Base-by-base conservation (phyloP, 64 coral and sea anemone species). In the Catalaphyllia jardinei region DNA sequence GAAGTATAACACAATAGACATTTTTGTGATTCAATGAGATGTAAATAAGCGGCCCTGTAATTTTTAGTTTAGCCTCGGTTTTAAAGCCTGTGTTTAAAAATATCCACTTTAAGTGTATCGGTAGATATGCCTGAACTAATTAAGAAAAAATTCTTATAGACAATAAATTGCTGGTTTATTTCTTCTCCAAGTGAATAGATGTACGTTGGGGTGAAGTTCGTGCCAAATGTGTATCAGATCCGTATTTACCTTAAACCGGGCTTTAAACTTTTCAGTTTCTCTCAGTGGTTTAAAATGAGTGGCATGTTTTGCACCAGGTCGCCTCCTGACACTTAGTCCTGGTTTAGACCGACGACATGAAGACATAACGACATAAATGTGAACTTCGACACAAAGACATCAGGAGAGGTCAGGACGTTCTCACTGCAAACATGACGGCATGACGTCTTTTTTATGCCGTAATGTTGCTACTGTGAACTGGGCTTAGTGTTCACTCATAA, bases 81-180 rank as follows among this genome's bases (percentile, higher is more conserved):
- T 35, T 35, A 35, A 74, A 75, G 51, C 86, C 86, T 33, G 86
- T 15, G 63, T n/a, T n/a, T n/a, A n/a, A 88, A 27, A 60, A 88
- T 88, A 57, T 88, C 73, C 15, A 72, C 71, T 6, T 88, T 19
- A 31, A 30, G 18, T 29, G 60, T 31, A 60, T 50, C 74, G 13
- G 25, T 17, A 22, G 18, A 54, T 28, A 75, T 14, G 29, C 30
- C 62, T 88, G 74, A 27, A 20, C 74, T 78, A 17, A 78, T 49
- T 24, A 79, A 79, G 15, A 60, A 79, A 59, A 79, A 89, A 35
- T 17, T 80, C 62, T n/a, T 67, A 62, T 78, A 60, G 10, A 49
- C 86, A 88, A 3, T 76, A 72, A 75, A 88, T 88, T 14, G 25
- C 72, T 29, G 72, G 86, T 19, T 54, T 76, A 3, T 24, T 62